phyloP scores from a whole-genome alignment of 2,888 invertebrate species.

The Norana najaformis region DNA sequence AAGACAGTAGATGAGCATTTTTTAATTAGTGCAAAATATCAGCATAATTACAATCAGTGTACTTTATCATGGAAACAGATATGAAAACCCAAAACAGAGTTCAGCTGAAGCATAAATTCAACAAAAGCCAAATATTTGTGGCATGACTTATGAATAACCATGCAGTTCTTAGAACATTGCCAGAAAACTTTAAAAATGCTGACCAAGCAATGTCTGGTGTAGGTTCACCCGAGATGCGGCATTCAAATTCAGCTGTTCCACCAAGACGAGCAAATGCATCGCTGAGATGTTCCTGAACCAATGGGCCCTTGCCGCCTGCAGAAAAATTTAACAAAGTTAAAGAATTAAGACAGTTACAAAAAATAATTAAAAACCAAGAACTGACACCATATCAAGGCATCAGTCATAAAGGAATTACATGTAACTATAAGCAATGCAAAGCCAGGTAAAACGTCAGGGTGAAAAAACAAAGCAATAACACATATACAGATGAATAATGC shows the following conservation, averaged over 20 bases:
- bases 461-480: background rate
- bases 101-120: background rate
- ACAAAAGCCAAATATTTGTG: background rate
- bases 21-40: background rate
- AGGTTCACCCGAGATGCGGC: slow-evolving; percentile 58
- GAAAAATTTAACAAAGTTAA: too few species aligned
- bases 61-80: background rate
- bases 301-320: slow-evolving; percentile 41
- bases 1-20: background rate
- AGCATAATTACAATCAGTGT: background rate
- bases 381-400: too few species aligned
- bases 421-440: background rate
- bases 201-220: slow-evolving; percentile 58
- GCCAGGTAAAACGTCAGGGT: background rate
- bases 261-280: slow-evolving; percentile 54
- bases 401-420: background rate
- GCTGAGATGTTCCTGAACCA: slow-evolving; percentile 51
- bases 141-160: too few species aligned
- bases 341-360: background rate
- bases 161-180: too few species aligned
- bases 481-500: background rate
- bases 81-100: background rate
- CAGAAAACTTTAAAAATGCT: slow-evolving; percentile 22
- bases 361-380: too few species aligned
- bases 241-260: slow-evolving; percentile 54